Evolutionary conservation across 2,797 vertebrate genomes (phyloP).

Genomic region (Florisuga fusca): DNA sequence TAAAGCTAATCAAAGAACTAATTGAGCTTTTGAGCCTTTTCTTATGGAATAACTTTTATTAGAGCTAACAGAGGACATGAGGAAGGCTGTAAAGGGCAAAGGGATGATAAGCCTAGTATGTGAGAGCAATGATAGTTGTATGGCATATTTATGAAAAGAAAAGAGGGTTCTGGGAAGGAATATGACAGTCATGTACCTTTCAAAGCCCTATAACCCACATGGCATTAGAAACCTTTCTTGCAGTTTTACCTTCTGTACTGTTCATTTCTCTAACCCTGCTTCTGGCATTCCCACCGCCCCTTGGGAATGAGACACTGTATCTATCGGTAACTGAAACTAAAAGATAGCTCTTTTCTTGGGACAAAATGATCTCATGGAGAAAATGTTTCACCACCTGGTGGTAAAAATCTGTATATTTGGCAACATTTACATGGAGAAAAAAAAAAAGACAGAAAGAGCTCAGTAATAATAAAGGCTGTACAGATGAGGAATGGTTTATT

Average conservation of each 20-base stretch:
- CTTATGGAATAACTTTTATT: conserved; percentile 41
- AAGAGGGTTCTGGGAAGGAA: neutral
- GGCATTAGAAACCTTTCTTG: neutral
- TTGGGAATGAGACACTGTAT: fast-evolving
- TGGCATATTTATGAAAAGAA: neutral
- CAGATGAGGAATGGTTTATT: neutral
- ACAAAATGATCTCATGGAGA: neutral
- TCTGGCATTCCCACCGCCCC: neutral
- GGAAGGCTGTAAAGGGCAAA: conserved; percentile 33
- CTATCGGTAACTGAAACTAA: neutral
- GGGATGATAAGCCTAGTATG: neutral
- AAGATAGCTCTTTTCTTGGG: neutral
- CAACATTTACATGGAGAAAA: neutral
- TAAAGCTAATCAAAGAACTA: conserved; percentile 55
- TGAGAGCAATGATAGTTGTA: neutral
- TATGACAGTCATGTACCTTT: neutral
- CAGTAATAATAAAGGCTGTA: neutral
- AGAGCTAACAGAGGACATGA: conserved; percentile 18
- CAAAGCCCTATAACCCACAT: neutral
- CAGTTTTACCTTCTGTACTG: neutral
- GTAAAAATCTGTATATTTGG: neutral
- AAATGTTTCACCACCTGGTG: neutral
- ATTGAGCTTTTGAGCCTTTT: conserved; percentile 51
- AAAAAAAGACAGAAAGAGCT: neutral
- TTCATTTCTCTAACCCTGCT: neutral